These are phyloP conservation scores for Mesocentrotus franciscanus DNA, from an alignment of 53 echinoderm and acorn worm genomes.

Conservation along the genomic window DNA sequence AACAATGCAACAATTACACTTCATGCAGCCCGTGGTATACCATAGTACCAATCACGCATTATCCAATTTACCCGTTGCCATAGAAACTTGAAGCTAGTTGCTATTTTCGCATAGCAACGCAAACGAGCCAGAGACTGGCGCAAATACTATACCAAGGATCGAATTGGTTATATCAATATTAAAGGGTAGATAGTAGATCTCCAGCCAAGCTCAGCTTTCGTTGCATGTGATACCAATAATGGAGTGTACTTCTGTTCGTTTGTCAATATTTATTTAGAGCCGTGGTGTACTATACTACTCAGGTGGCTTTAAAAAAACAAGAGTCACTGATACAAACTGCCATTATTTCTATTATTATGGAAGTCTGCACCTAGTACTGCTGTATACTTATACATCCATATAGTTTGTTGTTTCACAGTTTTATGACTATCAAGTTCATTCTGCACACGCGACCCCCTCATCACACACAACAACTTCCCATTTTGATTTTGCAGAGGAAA, in stretches of 20 bases:
- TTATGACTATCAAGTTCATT: too few relatives aligned
- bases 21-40: background rate
- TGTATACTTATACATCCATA: background rate
- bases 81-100: slow-evolving; percentile 30
- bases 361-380: background rate
- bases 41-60: background rate
- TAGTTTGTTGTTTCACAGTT: too few relatives aligned
- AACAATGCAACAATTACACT: background rate
- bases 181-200: background rate
- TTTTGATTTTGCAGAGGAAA: too few relatives aligned
- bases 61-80: slow-evolving; percentile 42
- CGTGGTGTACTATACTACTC: slow-evolving; percentile 13
- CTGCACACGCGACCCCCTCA: too few relatives aligned
- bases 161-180: background rate
- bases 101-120: slow-evolving; percentile 4
- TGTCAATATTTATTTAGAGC: slow-evolving; percentile 38
- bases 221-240: background rate
- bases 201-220: background rate
- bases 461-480: too few relatives aligned
- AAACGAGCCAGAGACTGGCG: background rate
- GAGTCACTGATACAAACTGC: background rate
- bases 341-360: background rate
- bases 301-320: slow-evolving; percentile 23
- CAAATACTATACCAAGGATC: background rate
- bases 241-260: background rate